These are phyloP conservation scores for Coccyzus lansbergi DNA, from an alignment of 2,797 vertebrate genomes.

Conservation along the genomic window DNA sequence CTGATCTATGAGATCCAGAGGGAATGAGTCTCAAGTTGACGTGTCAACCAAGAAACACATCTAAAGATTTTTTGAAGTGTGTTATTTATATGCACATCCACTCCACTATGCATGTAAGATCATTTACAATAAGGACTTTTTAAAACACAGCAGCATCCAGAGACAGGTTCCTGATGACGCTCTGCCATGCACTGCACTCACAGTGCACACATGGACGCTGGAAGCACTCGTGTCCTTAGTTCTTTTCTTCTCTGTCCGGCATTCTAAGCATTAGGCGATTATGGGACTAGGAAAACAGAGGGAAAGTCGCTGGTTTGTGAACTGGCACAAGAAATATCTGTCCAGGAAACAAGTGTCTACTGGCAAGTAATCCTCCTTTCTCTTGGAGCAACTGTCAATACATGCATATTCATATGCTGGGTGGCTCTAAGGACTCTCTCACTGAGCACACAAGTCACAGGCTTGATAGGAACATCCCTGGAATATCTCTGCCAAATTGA, in stretches of 20 bases:
- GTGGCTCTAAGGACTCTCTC: not conserved
- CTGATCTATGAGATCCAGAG: not conserved
- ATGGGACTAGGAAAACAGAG: constrained; percentile 44
- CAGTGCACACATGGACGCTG: accelerated
- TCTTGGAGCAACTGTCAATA: not conserved
- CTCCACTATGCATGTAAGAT: not conserved
- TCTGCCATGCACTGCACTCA: not conserved
- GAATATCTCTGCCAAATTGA: not conserved
- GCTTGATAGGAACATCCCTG: not conserved
- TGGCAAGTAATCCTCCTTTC: constrained; percentile 25
- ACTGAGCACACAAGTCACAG: not conserved
- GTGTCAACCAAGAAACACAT: not conserved
- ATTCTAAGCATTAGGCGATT: constrained; percentile 26
- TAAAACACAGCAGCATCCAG: not conserved
- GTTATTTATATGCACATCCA: not conserved
- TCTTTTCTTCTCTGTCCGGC: constrained; percentile 3
- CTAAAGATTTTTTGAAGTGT: not conserved
- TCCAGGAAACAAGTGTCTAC: constrained; percentile 56
- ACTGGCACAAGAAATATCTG: constrained; percentile 31
- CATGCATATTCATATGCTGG: not conserved
- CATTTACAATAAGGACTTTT: not conserved
- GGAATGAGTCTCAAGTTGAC: not conserved
- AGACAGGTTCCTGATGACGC: not conserved
- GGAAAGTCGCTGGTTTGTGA: constrained; percentile 31
- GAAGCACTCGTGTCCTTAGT: not conserved